Evolutionary conservation across 2,888 invertebrate genomes (phyloP), one percentile per base, ranked within the genome.

Genomic region (Cremastinae sp.): DNA sequence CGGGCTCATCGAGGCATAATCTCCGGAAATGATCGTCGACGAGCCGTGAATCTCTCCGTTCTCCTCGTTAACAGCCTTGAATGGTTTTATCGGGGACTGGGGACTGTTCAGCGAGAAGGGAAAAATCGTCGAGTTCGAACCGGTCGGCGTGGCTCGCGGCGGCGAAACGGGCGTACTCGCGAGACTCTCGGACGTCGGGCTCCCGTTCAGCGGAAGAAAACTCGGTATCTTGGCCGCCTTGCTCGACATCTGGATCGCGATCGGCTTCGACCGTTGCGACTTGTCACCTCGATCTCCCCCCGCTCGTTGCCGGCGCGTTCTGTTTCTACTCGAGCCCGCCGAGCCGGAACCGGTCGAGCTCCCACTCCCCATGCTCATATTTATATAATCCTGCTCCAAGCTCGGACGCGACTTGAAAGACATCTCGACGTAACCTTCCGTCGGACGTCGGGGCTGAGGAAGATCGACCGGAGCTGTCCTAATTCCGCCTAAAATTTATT

Each of bases 401-500:
- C 84, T 87, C 66, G 85, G 88, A 71, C 88, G 87, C 9, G 84
- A 84, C 83, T 87, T 91, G 89, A 90, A 93, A 47, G 91, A 91
- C 94, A 94, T 94, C 84, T 94, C 93, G 41, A 94, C 93, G 85
- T 94, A 94, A 34, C 93, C 94, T 51, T 93, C 93, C 0, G 91
- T 91, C 0, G 91, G 90, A 54, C 88, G 90, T 59, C 86, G 85
- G 1, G 87, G 89, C 62, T 90, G 89, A 9, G 89, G 90, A 49
- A 90, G 84, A 81, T 90, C 89, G 51, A 90, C 87, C 9, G 90
- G 89, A 38, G 89, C 88, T 34, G 91, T 91, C 81, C 90, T 86
- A 20, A 81, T 84, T 3, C 82, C 84, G 65, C 86, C 88, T 86
- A 59, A 0, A 49, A 22, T 49, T 7, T 34, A 22, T 10, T 47